Evolutionary conservation across 2,797 vertebrate genomes (phyloP), one percentile per base, ranked within the genome.

Genomic region (Artibeus jamaicensis): DNA sequence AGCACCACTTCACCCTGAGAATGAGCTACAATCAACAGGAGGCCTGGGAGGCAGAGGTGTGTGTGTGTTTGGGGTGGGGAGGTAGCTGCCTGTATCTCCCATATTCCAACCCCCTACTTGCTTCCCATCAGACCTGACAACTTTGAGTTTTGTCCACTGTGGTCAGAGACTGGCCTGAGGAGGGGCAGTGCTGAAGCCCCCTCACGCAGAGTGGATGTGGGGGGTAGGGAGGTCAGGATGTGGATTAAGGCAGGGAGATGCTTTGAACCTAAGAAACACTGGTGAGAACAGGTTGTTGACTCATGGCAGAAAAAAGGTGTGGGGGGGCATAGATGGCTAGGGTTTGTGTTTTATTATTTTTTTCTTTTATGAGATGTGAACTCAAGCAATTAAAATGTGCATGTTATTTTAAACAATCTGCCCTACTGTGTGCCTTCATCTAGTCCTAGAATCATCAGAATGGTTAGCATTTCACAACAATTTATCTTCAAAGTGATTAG

Each of bases 271-370:
- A 81, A 78, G 95, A 79, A 92, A 94, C 88, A 93, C 93, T 86
- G 93, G 92, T 97, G 94, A 95, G 95, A 97, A 97, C 95, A 89
- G 95, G 97, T 95, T 97, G 91, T 90, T 96, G 96, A 97, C 93
- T 97, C 97, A 96, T 2, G 24, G 92, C 59, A 74, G 79, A 87
- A 94, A 95, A 68, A 68, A 76, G n/a, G 81, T 29, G 48, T 90
- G 50, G 65, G 88, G 93, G 83, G 55, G 77, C 8, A 91, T 59
- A 59, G 86, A 89, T 29, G 55, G 59, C 44, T 85, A 89, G 42
- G 50, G 74, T 46, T 71, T 87, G 22, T 29, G 46, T 22, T 59
- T 93, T 87, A 68, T 93, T 68, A 22, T 53, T 95, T 83, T 79
- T 93, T 39, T 86, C 91, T 92, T 97, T 98, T 94, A 96, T 94